phyloP scores from a whole-genome alignment of 1,140 invertebrate species.

The Medauroidea extradentata region DNA sequence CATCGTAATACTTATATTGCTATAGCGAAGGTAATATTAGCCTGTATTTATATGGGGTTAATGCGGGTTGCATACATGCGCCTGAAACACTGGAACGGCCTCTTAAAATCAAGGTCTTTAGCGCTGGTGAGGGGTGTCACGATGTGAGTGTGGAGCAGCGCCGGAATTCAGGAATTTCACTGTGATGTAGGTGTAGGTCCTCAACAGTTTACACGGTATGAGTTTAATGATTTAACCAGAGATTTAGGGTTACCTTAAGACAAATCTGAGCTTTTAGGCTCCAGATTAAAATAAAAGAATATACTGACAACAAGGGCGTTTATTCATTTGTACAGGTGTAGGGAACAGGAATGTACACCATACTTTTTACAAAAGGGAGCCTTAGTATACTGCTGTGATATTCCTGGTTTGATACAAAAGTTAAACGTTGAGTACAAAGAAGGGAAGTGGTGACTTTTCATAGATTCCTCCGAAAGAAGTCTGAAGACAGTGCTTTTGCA shows the following conservation, averaged over 20 bases:
- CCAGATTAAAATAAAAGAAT: constrained; percentile 23
- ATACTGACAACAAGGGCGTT: constrained; percentile 13
- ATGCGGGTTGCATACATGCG: too few species aligned
- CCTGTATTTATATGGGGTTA: too few species aligned
- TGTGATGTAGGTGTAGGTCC: too few species aligned
- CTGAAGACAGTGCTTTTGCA: constrained; percentile 1
- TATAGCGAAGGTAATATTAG: too few species aligned
- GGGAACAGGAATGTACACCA: constrained; percentile 9
- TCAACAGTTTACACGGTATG: too few species aligned
- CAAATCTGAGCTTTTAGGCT: constrained; percentile 23
- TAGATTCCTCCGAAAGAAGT: neutral
- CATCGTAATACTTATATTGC: too few species aligned
- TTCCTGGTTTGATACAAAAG: constrained; percentile 25
- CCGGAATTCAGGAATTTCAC: too few species aligned
- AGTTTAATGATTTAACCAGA: neutral
- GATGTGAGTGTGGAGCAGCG: too few species aligned
- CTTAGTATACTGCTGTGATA: constrained; percentile 19
- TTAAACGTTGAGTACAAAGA: constrained; percentile 8
- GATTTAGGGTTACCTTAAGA: constrained; percentile 23
- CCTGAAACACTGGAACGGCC: too few species aligned
- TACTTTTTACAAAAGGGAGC: constrained; percentile 24
- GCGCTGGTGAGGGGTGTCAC: too few species aligned
- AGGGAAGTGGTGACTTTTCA: neutral
- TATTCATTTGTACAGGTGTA: neutral
- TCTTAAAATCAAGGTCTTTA: too few species aligned